A percentile compares a stretch with the other conserved stretches of the same genome.
phyloP scores from a whole-genome alignment of 2,888 invertebrate genomes.

The Rosalia funebris region DNA sequence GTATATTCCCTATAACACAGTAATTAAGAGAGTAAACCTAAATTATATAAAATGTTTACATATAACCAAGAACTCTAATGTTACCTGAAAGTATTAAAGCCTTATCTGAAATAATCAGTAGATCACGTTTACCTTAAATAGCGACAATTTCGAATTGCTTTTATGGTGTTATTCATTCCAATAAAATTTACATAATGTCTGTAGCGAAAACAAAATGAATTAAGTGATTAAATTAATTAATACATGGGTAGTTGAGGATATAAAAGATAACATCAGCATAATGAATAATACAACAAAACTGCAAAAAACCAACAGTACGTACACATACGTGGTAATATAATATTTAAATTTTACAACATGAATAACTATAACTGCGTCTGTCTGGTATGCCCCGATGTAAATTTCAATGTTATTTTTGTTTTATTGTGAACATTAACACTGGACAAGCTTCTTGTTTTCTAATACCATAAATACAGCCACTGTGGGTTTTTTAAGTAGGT shows the following conservation, averaged over 20 bases:
- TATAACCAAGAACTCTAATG: too few species aligned
- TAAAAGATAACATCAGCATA: slow-evolving; percentile 2
- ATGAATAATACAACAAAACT: slow-evolving; percentile 1
- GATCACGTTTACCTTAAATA: slow-evolving; percentile 5
- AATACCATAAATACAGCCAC: slow-evolving; percentile 23
- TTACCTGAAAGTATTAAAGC: background rate
- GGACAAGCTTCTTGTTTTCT: slow-evolving; percentile 25
- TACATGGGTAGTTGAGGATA: slow-evolving; percentile 13
- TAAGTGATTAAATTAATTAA: slow-evolving; percentile 16
- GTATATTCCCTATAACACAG: too few species aligned
- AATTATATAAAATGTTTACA: too few species aligned
- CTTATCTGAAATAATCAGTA: background rate
- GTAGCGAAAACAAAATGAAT: slow-evolving; percentile 4
- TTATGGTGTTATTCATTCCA: slow-evolving; percentile 1
- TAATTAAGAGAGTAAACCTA: too few species aligned
- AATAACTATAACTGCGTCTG: slow-evolving; percentile 4
- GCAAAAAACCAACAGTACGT: background rate
- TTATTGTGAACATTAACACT: slow-evolving; percentile 13
- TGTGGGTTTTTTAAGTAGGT: slow-evolving; percentile 23
- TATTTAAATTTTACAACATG: slow-evolving; percentile 8
- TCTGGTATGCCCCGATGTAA: slow-evolving; percentile 8
- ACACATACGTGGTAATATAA: background rate
- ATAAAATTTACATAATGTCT: slow-evolving; percentile 19
- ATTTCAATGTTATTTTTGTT: slow-evolving; percentile 11
- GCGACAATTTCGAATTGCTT: background rate